Percentiles rank a stretch among this genome's conserved stretches.
phyloP scores from a whole-genome alignment of 2,888 invertebrate species.

The Calliopum simillimum region DNA sequence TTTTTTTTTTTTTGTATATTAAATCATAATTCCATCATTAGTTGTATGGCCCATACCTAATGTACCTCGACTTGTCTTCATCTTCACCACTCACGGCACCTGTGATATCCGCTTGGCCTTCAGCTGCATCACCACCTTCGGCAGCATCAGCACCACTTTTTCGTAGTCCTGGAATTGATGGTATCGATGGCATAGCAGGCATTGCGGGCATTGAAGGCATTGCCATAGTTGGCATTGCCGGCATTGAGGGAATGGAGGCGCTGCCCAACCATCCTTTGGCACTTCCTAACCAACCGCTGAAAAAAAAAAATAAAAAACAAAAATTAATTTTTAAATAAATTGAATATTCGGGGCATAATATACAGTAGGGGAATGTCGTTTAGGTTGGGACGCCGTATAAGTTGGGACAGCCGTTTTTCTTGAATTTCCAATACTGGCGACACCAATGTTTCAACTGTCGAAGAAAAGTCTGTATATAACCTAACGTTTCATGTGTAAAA shows the following conservation, averaged over 20 bases:
- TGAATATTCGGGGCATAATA: too few species aligned
- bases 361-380: too few species aligned
- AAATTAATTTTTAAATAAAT: neutral
- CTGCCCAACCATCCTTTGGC: slow-evolving; percentile 87
- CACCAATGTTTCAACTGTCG: too few species aligned
- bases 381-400: too few species aligned
- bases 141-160: slow-evolving; percentile 73
- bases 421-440: too few species aligned
- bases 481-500: too few species aligned
- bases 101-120: slow-evolving; percentile 50
- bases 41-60: slow-evolving; percentile 75
- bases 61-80: slow-evolving; percentile 90
- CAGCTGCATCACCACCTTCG: slow-evolving; percentile 66
- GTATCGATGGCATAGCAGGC: slow-evolving; percentile 67
- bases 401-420: too few species aligned
- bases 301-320: slow-evolving; percentile 36
- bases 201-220: slow-evolving; percentile 65
- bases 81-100: slow-evolving; percentile 72
- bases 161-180: slow-evolving; percentile 77
- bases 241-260: slow-evolving; percentile 68
- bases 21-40: slow-evolving; percentile 67
- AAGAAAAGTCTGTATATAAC: too few species aligned
- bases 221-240: slow-evolving; percentile 67
- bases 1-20: slow-evolving; percentile 32
- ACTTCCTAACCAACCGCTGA: slow-evolving; percentile 84